Conservation (phyloP, 1,140 invertebrate species). For the Pogonus chalceus region DNA sequence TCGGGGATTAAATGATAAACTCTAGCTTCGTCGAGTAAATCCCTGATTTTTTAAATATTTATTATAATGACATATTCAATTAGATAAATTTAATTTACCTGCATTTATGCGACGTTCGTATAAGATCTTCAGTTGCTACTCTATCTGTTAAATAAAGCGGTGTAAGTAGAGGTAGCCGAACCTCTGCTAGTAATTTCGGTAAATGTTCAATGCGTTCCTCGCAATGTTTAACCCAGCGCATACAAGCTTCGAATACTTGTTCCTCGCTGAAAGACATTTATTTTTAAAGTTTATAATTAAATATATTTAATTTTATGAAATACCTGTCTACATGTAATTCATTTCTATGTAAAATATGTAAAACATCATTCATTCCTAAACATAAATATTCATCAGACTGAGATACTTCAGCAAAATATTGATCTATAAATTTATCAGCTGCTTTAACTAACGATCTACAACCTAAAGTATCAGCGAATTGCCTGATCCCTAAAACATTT, state of each 20-base stretch:
- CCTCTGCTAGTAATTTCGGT: slow-evolving; percentile 61
- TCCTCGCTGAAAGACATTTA: slow-evolving; percentile 47
- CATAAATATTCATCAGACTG: slow-evolving; percentile 68
- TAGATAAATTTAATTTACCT: slow-evolving; percentile 37
- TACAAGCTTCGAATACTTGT: slow-evolving; percentile 75
- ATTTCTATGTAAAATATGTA: slow-evolving; percentile 65
- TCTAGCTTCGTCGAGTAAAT: slow-evolving; percentile 73
- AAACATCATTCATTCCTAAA: slow-evolving; percentile 52
- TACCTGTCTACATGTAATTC: slow-evolving; percentile 65
- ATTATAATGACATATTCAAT: not conserved
- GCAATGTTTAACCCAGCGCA: slow-evolving; percentile 72
- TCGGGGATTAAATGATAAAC: slow-evolving; percentile 82
- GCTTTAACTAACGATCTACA: slow-evolving; percentile 61
- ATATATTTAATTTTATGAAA: not conserved
- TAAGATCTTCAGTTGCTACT: slow-evolving; percentile 73
- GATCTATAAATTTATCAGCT: slow-evolving; percentile 73
- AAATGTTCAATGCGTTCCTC: slow-evolving; percentile 47
- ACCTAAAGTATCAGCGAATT: slow-evolving; percentile 74
- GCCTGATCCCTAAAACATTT: slow-evolving; percentile 74
- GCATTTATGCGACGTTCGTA: slow-evolving; percentile 65
- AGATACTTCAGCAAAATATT: slow-evolving; percentile 72
- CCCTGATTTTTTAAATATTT: slow-evolving; percentile 38
- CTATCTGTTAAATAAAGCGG: slow-evolving; percentile 76
- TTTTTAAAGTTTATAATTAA: not conserved
- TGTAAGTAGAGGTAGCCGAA: slow-evolving; percentile 69